Percentiles rank a stretch among this genome's conserved stretches.
phyloP scores from a whole-genome alignment of 2,113 vertebrate species.

The Origma solitaria region DNA sequence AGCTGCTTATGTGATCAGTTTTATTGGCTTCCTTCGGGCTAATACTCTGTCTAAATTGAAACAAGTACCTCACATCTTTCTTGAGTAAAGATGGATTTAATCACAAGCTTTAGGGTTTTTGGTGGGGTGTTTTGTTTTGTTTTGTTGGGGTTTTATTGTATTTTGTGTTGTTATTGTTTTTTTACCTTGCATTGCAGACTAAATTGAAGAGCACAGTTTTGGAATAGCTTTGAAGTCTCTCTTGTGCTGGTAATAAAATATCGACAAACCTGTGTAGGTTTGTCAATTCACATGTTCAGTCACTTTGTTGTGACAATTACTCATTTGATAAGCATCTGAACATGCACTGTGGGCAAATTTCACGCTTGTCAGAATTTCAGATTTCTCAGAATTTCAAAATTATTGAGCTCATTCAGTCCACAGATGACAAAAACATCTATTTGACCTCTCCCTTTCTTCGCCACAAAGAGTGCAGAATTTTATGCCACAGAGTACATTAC shows the following conservation, averaged over 20 bases:
- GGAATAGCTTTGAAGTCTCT: neutral
- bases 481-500: neutral
- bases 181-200: neutral
- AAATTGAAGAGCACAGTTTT: neutral
- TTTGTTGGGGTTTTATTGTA: neutral
- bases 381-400: neutral
- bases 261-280: neutral
- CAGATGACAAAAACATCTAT: neutral
- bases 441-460: neutral
- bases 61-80: neutral
- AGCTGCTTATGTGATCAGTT: neutral
- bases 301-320: neutral
- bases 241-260: neutral
- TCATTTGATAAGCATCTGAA: neutral
- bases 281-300: neutral
- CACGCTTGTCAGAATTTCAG: neutral
- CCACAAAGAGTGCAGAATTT: neutral
- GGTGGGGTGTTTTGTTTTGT: accelerated
- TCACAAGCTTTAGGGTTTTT: neutral
- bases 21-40: neutral
- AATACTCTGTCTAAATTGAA: neutral
- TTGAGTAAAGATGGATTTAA: neutral
- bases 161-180: accelerated
- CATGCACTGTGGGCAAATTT: neutral
- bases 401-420: neutral